These are phyloP conservation scores for Mormyrus lacerda DNA, from an alignment of 2,113 vertebrate species.

Conservation along the genomic window DNA sequence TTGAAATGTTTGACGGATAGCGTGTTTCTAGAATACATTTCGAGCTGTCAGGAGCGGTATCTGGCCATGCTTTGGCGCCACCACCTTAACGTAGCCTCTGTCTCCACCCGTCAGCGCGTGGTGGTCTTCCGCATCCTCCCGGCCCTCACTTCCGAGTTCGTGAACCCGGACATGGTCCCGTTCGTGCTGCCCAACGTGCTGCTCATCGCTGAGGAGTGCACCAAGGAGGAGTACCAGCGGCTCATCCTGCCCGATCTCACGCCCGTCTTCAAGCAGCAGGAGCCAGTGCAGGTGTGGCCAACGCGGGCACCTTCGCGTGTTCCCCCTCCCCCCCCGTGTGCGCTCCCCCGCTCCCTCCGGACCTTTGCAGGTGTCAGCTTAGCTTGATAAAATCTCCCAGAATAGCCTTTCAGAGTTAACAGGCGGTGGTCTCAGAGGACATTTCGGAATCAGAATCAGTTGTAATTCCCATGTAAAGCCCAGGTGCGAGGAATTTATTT, in stretches of 20 bases:
- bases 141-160: constrained; percentile 84
- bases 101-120: constrained; percentile 69
- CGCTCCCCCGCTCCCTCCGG: not conserved
- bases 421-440: not conserved
- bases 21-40: not conserved
- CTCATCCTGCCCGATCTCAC: constrained; percentile 88
- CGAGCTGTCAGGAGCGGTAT: not conserved
- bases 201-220: constrained; percentile 93
- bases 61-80: not conserved
- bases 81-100: not conserved
- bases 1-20: not conserved
- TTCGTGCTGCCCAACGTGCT: constrained; percentile 96
- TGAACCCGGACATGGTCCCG: constrained; percentile 98
- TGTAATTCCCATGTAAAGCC: not conserved
- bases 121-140: constrained; percentile 89
- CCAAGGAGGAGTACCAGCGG: constrained; percentile 88
- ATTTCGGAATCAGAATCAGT: not conserved
- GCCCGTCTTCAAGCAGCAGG: constrained; percentile 95
- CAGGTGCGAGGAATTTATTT: not conserved
- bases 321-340: not conserved
- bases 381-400: not conserved
- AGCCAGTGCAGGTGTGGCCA: constrained; percentile 83
- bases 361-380: not conserved
- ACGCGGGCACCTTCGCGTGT: too few relatives aligned
- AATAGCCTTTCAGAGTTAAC: not conserved